These are phyloP conservation scores for Colius striatus DNA, from an alignment of 2,113 vertebrate genomes.

Conservation along the genomic window DNA sequence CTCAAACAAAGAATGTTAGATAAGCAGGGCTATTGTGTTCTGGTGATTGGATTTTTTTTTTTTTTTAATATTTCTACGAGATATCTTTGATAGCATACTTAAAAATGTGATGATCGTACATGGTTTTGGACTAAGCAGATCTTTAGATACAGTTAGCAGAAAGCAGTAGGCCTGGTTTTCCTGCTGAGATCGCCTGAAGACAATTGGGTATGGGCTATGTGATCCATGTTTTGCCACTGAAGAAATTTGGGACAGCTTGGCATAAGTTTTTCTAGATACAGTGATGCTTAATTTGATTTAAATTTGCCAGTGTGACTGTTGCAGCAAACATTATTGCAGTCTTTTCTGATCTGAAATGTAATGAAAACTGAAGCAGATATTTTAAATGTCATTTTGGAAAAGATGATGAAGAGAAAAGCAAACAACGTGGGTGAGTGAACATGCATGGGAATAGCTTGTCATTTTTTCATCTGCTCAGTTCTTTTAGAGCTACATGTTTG, in stretches of 20 bases:
- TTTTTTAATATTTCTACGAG: neutral
- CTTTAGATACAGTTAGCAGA: neutral
- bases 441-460: neutral
- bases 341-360: neutral
- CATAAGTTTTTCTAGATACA: neutral
- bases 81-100: neutral
- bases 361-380: neutral
- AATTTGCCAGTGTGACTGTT: neutral
- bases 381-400: neutral
- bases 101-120: neutral
- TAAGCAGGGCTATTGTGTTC: neutral
- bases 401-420: neutral
- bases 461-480: neutral
- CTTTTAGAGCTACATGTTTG: neutral
- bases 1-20: too few species aligned
- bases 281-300: neutral
- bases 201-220: neutral
- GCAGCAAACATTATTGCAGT: neutral
- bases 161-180: neutral
- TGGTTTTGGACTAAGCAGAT: neutral
- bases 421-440: neutral
- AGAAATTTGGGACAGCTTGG: neutral
- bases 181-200: neutral
- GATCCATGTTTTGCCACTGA: neutral
- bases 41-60: too few species aligned